Evolutionary conservation across 2,797 vertebrate species (phyloP).

Genomic region (Scomberomorus guttatus): DNA sequence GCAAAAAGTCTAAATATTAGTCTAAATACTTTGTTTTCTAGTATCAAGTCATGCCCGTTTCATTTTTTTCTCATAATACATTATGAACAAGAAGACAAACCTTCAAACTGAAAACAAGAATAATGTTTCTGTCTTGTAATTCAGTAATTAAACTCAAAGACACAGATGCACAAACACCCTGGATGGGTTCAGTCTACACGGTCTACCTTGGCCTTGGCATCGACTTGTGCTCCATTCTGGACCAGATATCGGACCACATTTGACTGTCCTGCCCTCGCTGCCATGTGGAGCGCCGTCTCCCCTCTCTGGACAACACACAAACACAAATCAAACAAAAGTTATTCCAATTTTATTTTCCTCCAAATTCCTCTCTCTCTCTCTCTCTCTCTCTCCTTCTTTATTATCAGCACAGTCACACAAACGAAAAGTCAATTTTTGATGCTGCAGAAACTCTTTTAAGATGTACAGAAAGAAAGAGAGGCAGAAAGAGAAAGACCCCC

Average conservation of each 20-base stretch:
- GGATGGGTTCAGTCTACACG: no score
- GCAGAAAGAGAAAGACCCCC: constrained; percentile 41
- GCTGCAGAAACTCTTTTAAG: constrained; percentile 11
- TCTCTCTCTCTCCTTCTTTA: background rate
- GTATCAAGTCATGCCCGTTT: no score
- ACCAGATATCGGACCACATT: constrained; percentile 95
- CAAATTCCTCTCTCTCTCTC: background rate
- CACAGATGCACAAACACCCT: no score
- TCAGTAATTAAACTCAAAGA: no score
- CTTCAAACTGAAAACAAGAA: constrained; percentile 7
- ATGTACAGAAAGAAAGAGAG: background rate
- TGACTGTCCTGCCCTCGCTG: constrained; percentile 94
- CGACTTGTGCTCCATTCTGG: constrained; percentile 93
- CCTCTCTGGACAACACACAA: constrained; percentile 88
- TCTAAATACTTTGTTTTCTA: no score
- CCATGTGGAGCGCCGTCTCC: constrained; percentile 98
- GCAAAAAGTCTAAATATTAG: no score
- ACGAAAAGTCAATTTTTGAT: background rate
- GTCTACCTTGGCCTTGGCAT: constrained; percentile 96
- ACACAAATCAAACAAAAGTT: constrained; percentile 26
- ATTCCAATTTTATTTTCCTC: constrained; percentile 16
- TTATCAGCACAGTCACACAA: background rate
- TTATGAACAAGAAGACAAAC: background rate
- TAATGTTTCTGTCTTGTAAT: background rate
- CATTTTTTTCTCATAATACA: no score